Percentiles rank a stretch among this genome's conserved stretches.
These are phyloP conservation scores for Dromas ardeola DNA, from an alignment of 2,113 vertebrate species.

Conservation along the genomic window DNA sequence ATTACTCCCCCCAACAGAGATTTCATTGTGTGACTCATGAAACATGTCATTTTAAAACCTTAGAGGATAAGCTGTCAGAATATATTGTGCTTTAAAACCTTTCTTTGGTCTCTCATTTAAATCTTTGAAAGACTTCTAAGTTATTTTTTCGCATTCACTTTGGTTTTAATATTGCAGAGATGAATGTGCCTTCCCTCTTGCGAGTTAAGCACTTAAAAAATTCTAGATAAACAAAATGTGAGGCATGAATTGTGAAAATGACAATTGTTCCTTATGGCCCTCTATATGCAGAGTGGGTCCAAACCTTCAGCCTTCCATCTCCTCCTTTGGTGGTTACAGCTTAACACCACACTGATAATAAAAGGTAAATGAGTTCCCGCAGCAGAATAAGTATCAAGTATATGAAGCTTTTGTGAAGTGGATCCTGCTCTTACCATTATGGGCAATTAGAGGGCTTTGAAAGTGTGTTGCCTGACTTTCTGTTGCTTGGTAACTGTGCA, in stretches of 20 bases:
- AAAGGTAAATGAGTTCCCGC: conserved; percentile 47
- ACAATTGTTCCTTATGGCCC: neutral
- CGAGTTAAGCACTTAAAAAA: neutral
- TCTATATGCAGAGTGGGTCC: neutral
- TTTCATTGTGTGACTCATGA: conserved; percentile 30
- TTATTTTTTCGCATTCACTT: neutral
- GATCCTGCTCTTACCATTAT: conserved; percentile 21
- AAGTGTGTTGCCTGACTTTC: conserved; percentile 63
- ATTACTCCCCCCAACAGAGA: neutral
- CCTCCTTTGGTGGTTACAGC: neutral
- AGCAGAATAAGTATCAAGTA: conserved; percentile 12
- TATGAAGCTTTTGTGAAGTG: conserved; percentile 14
- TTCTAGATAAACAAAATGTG: neutral
- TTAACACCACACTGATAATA: neutral
- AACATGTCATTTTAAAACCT: conserved; percentile 2
- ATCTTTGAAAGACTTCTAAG: conserved; percentile 23
- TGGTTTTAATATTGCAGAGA: neutral
- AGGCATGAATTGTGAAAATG: neutral
- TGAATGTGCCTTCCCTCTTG: neutral
- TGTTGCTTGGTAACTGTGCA: conserved; percentile 78
- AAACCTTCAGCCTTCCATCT: neutral
- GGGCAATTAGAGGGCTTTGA: conserved; percentile 56
- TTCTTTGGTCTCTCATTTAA: conserved; percentile 43
- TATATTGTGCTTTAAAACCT: conserved; percentile 35
- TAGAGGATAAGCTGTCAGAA: neutral